Percentiles rank a stretch among this genome's conserved stretches.
phyloP scores from a whole-genome alignment of 2,113 vertebrate species.

The Turnix velox region DNA sequence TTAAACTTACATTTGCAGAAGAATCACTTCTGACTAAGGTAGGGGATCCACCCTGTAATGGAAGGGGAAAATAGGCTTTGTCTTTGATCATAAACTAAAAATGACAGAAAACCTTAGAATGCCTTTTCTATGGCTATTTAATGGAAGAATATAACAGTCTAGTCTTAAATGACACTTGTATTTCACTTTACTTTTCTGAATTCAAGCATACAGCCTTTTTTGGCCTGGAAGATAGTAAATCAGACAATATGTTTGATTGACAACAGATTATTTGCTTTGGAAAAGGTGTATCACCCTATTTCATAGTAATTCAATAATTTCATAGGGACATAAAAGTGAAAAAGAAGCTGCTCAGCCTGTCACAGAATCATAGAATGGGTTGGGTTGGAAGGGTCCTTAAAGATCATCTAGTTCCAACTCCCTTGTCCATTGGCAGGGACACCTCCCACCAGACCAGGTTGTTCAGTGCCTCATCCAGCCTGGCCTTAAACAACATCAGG shows the following conservation, averaged over 20 bases:
- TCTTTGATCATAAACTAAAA: neutral
- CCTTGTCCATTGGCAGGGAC: no score
- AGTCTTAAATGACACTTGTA: neutral
- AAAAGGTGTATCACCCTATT: neutral
- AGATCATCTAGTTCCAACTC: no score
- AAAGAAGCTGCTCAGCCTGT: neutral
- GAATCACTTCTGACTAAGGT: constrained; percentile 47
- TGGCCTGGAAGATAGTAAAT: neutral
- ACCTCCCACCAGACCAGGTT: no score
- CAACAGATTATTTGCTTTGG: neutral
- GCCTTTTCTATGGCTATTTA: neutral
- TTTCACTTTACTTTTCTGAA: neutral
- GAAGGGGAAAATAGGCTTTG: neutral
- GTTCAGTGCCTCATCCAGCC: no score
- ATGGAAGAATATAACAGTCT: neutral
- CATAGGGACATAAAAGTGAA: neutral
- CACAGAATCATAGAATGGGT: no score
- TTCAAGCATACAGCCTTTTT: neutral
- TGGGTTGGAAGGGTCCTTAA: no score
- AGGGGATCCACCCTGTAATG: constrained; percentile 9
- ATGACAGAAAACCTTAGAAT: neutral
- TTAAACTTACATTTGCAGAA: constrained; percentile 47
- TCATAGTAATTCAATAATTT: neutral
- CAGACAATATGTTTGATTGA: neutral
- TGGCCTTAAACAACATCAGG: no score